phyloP scores from a whole-genome alignment of 2,797 vertebrate genomes.

The Nannoperca australis region DNA sequence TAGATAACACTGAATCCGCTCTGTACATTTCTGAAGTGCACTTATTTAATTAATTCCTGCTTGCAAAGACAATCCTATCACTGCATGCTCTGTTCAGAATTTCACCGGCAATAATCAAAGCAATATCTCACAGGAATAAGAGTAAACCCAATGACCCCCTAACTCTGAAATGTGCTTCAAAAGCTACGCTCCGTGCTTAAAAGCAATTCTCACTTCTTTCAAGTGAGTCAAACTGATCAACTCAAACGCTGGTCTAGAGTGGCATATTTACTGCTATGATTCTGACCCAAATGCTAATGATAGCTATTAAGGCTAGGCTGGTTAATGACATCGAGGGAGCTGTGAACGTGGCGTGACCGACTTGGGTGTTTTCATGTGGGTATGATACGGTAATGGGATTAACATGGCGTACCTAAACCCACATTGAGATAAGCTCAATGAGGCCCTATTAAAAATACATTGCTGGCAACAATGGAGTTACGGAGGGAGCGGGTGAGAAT shows the following conservation, averaged over 20 bases:
- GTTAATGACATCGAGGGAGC: conserved; percentile 77
- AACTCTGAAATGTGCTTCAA: conserved; percentile 51
- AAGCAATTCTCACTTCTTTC: conserved; percentile 53
- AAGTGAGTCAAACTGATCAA: conserved; percentile 68
- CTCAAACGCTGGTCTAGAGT: conserved; percentile 48
- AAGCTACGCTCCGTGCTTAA: conserved; percentile 41
- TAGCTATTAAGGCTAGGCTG: conserved; percentile 75
- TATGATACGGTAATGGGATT: conserved; percentile 82
- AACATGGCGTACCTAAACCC: conserved; percentile 82
- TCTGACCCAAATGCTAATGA: conserved; percentile 81
- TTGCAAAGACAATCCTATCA: conserved; percentile 54
- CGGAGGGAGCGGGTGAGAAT: conserved; percentile 35
- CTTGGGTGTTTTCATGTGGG: conserved; percentile 77
- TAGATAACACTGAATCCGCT: conserved; percentile 60
- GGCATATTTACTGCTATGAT: conserved; percentile 65
- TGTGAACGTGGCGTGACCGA: conserved; percentile 72
- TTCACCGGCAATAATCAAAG: conserved; percentile 55
- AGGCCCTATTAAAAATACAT: conserved; percentile 77
- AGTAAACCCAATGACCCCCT: conserved; percentile 43
- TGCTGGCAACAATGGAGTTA: conserved; percentile 66
- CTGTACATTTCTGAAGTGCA: conserved; percentile 36
- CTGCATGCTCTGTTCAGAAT: conserved; percentile 18
- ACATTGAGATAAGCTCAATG: conserved; percentile 82
- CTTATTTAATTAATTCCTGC: conserved; percentile 62
- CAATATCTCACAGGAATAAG: conserved; percentile 44